phyloP scores from a whole-genome alignment of 2,888 invertebrate species.

The Lasioglossum lativentre region DNA sequence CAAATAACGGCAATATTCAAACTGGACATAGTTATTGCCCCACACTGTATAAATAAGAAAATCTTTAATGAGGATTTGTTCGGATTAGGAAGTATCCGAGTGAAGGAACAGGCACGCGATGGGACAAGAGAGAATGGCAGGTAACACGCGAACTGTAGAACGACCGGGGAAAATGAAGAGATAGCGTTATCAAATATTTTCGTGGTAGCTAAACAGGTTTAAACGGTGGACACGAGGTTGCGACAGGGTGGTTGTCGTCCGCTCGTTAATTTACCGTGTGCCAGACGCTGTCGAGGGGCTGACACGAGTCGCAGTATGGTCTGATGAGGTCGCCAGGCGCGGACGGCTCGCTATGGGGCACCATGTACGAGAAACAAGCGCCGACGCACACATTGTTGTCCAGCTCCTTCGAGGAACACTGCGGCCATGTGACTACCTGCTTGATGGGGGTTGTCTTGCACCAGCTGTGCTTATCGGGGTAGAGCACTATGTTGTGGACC shows the following conservation, averaged over 20 bases:
- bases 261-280: slow-evolving; percentile 86
- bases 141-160: background rate
- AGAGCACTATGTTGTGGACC: slow-evolving; percentile 90
- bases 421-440: slow-evolving; percentile 89
- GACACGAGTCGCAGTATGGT: slow-evolving; percentile 90
- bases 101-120: background rate
- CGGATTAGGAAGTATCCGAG: background rate
- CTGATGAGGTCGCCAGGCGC: slow-evolving; percentile 88
- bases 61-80: background rate
- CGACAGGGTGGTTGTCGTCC: background rate
- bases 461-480: slow-evolving; percentile 90
- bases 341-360: slow-evolving; percentile 88
- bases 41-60: background rate
- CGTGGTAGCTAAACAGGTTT: background rate
- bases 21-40: too few species aligned
- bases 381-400: slow-evolving; percentile 91
- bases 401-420: slow-evolving; percentile 88
- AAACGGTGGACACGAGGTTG: background rate
- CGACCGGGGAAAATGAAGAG: background rate
- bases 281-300: slow-evolving; percentile 88
- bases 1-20: too few species aligned
- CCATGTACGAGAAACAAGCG: slow-evolving; percentile 90
- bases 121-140: background rate
- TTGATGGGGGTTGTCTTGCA: slow-evolving; percentile 89
- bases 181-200: background rate